Conservation (phyloP, 2,113 vertebrate species). For the Axis porcinus region DNA sequence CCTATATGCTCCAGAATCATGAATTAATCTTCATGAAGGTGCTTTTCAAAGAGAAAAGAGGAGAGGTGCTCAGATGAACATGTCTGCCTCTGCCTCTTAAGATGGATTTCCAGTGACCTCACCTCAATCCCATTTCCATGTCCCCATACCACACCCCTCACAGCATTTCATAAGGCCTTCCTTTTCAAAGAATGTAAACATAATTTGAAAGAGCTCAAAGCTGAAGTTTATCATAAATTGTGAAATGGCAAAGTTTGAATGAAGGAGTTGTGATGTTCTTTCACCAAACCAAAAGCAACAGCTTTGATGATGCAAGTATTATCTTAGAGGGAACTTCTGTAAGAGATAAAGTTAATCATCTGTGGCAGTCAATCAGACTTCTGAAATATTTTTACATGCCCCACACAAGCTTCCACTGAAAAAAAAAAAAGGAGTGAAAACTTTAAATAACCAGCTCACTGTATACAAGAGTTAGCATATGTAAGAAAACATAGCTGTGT, state of each 20-base stretch:
- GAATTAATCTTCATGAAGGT: conserved; percentile 13
- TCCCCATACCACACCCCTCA: not conserved
- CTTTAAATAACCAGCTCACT: not conserved
- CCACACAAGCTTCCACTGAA: not conserved
- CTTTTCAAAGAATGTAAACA: not conserved
- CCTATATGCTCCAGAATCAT: not conserved
- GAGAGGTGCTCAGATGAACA: not conserved
- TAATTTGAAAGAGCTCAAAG: not conserved
- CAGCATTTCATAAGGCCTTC: not conserved
- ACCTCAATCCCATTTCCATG: not conserved
- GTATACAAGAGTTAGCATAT: not conserved
- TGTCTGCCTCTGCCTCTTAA: not conserved
- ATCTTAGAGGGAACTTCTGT: not conserved
- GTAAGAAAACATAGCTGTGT: not conserved
- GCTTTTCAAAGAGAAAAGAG: not conserved
- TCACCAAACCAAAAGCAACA: not conserved
- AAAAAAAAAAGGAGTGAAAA: conserved; percentile 12
- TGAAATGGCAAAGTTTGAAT: not conserved
- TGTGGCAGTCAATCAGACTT: not conserved
- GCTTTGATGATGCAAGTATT: not conserved
- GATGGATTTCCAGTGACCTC: not conserved
- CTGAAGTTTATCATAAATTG: not conserved
- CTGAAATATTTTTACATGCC: not conserved
- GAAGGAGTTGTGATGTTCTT: not conserved
- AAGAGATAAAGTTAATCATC: not conserved